Conservation (phyloP, 2,113 vertebrate genomes). For the Pampusana beccarii region DNA sequence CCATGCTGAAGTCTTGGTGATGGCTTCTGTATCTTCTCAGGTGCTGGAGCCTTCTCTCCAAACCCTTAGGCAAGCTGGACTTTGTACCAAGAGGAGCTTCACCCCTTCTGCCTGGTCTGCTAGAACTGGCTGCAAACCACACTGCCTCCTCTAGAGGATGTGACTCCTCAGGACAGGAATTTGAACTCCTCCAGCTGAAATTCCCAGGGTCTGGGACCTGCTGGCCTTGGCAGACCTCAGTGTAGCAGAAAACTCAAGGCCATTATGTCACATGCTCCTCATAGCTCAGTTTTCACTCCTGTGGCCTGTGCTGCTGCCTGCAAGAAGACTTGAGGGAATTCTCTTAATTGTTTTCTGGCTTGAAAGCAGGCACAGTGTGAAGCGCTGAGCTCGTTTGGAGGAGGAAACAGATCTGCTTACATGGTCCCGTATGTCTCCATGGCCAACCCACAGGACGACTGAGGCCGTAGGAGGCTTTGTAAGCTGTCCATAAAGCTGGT, state of each 20-base stretch:
- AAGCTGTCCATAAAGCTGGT: rapidly evolving
- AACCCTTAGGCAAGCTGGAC: neutral
- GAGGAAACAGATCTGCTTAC: neutral
- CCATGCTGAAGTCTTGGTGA: rapidly evolving
- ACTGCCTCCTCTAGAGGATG: neutral
- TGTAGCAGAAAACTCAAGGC: neutral
- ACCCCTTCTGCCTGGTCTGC: neutral
- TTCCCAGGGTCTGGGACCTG: neutral
- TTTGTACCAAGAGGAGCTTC: neutral
- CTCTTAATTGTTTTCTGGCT: neutral
- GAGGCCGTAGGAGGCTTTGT: neutral
- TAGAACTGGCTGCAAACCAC: neutral
- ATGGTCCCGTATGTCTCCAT: rapidly evolving
- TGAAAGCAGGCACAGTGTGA: neutral
- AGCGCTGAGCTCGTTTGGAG: neutral
- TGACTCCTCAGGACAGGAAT: neutral
- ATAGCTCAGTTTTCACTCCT: neutral
- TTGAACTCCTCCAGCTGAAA: neutral
- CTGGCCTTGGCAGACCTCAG: neutral
- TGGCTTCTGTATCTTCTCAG: neutral
- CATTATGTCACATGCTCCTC: neutral
- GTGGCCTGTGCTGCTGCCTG: neutral
- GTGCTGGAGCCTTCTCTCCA: neutral
- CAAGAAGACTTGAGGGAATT: neutral
- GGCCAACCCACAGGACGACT: neutral